A percentile compares a stretch with the other conserved stretches of the same genome.
phyloP scores from a whole-genome alignment of 1,140 invertebrate species.

The Papilio helenus region DNA sequence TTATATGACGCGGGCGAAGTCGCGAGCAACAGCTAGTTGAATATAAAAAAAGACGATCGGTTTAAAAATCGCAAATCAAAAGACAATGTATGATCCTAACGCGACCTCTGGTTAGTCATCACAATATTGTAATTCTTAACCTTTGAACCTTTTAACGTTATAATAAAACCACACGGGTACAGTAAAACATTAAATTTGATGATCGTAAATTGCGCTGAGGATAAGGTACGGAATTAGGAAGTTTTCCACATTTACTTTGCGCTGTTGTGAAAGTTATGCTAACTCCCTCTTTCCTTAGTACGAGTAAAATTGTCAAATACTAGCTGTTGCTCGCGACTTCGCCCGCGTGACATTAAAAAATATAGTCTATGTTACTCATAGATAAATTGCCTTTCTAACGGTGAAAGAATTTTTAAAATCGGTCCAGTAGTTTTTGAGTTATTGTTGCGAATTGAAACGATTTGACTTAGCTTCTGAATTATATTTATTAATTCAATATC shows the following conservation, averaged over 20 bases:
- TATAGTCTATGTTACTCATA: too few species aligned
- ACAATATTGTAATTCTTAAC: constrained; percentile 16
- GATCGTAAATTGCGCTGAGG: constrained; percentile 16
- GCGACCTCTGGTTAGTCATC: background rate
- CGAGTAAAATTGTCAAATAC: background rate
- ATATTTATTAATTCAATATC: too few species aligned
- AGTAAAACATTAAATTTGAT: constrained; percentile 26
- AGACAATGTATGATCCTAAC: background rate
- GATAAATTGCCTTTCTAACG: too few species aligned
- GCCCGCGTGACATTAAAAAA: too few species aligned
- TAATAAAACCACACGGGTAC: constrained; percentile 18
- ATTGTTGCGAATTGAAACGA: too few species aligned
- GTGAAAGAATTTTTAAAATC: too few species aligned
- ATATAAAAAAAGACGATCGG: too few species aligned
- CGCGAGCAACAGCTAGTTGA: too few species aligned
- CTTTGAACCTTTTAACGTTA: constrained; percentile 29
- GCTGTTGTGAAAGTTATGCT: constrained; percentile 11
- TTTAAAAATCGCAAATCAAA: background rate
- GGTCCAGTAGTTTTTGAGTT: too few species aligned
- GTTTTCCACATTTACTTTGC: constrained; percentile 9
- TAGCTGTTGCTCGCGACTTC: too few species aligned
- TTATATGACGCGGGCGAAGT: too few species aligned
- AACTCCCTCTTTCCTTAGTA: background rate
- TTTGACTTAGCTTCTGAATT: too few species aligned
- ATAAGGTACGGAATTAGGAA: constrained; percentile 8